phyloP scores from a whole-genome alignment of 2,888 invertebrate genomes.

The Chydorus sphaericus region DNA sequence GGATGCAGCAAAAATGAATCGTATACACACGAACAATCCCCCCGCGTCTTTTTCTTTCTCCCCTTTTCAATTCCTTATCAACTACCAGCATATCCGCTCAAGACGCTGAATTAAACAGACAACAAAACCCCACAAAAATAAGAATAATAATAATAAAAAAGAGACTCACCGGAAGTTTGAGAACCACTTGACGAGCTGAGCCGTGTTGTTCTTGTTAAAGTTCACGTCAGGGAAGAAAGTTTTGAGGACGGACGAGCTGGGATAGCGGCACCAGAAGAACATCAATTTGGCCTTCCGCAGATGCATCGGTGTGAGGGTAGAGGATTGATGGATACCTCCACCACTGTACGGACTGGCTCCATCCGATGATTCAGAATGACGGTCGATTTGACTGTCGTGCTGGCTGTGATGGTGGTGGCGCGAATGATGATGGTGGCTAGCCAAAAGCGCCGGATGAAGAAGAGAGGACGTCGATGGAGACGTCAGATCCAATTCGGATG shows the following conservation, averaged over 20 bases:
- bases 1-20: no score
- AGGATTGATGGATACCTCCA: slow-evolving; percentile 38
- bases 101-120: no score
- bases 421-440: slow-evolving; percentile 11
- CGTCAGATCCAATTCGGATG: not conserved
- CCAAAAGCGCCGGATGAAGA: slow-evolving; percentile 13
- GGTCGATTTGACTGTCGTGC: slow-evolving; percentile 11
- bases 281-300: slow-evolving; percentile 99
- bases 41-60: no score
- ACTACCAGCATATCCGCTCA: no score
- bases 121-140: not conserved
- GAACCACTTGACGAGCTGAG: slow-evolving; percentile 99
- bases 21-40: no score
- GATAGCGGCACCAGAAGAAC: slow-evolving; percentile 99
- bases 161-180: slow-evolving; percentile 93
- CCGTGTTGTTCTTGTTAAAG: slow-evolving; percentile 99
- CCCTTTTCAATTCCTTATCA: no score
- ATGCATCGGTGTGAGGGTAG: slow-evolving; percentile 98
- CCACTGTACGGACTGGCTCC: slow-evolving; percentile 49
- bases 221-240: slow-evolving; percentile 99
- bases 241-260: slow-evolving; percentile 96
- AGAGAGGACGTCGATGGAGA: slow-evolving; percentile 10
- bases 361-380: slow-evolving; percentile 44
- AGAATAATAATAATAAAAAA: slow-evolving; percentile 14
- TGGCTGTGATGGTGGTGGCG: slow-evolving; percentile 11